These are phyloP conservation scores for Petrocephalus sullivani DNA, from an alignment of 2,797 vertebrate genomes.

Conservation along the genomic window DNA sequence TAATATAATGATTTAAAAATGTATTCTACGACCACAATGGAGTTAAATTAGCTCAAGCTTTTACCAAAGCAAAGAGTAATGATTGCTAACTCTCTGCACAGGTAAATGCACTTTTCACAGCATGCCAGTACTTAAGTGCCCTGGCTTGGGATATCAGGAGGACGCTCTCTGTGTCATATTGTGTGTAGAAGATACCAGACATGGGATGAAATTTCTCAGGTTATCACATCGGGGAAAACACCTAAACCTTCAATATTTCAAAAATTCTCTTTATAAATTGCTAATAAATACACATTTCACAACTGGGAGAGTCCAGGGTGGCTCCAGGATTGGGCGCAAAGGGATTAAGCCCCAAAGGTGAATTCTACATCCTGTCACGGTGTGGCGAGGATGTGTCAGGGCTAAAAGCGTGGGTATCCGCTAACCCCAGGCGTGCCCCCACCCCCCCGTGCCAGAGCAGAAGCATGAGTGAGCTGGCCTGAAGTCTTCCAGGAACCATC, in stretches of 20 bases:
- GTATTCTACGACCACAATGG: neutral
- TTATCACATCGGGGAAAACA: neutral
- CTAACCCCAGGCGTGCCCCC: neutral
- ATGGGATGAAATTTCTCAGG: neutral
- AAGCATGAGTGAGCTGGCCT: neutral
- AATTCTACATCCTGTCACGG: neutral
- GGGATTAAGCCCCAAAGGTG: neutral
- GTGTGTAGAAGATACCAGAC: neutral
- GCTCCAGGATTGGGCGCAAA: neutral
- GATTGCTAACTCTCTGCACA: neutral
- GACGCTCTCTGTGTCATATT: neutral
- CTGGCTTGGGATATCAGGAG: neutral
- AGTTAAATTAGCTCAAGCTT: neutral
- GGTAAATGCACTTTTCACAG: neutral
- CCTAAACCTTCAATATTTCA: neutral
- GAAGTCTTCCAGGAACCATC: neutral
- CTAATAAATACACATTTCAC: neutral
- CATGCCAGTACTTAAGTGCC: neutral
- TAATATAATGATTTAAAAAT: neutral
- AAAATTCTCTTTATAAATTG: neutral
- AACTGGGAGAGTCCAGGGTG: neutral
- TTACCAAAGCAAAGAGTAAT: neutral
- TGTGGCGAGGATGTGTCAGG: neutral
- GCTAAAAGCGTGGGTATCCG: neutral
- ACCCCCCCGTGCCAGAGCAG: neutral